Evolutionary conservation across 2,797 vertebrate genomes (phyloP).

Genomic region (Aeoliscus strigatus): DNA sequence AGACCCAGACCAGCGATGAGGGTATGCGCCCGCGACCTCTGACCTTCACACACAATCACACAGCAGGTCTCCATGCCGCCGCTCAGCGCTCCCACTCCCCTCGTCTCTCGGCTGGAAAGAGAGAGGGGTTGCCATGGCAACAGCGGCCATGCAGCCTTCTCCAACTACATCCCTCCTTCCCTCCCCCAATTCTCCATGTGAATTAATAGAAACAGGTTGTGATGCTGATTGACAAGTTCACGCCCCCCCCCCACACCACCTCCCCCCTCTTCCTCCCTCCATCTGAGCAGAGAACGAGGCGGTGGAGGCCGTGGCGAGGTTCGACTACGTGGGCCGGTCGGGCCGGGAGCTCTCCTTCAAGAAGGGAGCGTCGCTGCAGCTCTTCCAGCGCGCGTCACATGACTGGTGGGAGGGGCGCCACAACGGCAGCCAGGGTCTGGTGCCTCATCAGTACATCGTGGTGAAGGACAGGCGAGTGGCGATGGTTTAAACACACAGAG

Average conservation of each 20-base stretch:
- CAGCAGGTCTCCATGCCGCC: conserved; percentile 15
- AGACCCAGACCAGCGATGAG: conserved; percentile 95
- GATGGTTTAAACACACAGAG: too few species aligned
- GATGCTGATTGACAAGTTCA: conserved; percentile 31
- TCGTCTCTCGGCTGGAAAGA: conserved; percentile 38
- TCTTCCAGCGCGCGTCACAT: conserved; percentile 93
- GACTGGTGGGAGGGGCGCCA: conserved; percentile 99
- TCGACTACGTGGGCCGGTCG: conserved; percentile 92
- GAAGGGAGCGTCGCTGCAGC: conserved; percentile 91
- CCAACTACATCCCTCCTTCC: conserved; percentile 19
- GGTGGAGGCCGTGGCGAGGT: conserved; percentile 95
- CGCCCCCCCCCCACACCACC: too few species aligned
- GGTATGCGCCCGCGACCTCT: conserved; percentile 77
- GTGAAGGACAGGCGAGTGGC: conserved; percentile 92
- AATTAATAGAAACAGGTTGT: conserved; percentile 24
- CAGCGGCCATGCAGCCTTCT: conserved; percentile 61
- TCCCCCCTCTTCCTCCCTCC: background rate
- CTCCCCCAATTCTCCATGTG: conserved; percentile 14
- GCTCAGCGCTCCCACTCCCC: conserved; percentile 14
- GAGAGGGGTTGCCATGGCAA: conserved; percentile 65
- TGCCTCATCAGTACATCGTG: conserved; percentile 96
- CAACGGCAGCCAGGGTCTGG: conserved; percentile 90
- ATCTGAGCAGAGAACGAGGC: conserved; percentile 83
- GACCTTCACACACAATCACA: conserved; percentile 49
- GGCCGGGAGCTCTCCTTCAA: conserved; percentile 95